phyloP scores from a whole-genome alignment of 1,140 invertebrate genomes.

The Aricia agestis region DNA sequence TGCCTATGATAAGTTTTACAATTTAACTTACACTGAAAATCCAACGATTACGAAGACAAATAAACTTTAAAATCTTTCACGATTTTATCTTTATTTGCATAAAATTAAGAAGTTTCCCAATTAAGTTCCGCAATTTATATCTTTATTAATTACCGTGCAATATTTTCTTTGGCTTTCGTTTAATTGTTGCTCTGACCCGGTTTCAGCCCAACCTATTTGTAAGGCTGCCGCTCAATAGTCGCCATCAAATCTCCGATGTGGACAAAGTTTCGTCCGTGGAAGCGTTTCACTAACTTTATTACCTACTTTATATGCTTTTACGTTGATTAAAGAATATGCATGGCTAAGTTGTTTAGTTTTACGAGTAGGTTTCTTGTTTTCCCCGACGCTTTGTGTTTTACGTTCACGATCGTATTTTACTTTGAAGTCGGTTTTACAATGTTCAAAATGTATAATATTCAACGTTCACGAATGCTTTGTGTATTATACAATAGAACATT shows the following conservation, averaged over 20 bases:
- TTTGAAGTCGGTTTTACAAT: background rate
- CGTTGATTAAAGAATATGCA: conserved; percentile 8
- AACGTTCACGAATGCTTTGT: background rate
- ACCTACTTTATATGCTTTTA: conserved; percentile 12
- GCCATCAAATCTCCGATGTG: conserved; percentile 11
- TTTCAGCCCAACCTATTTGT: conserved; percentile 3
- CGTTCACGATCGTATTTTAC: background rate
- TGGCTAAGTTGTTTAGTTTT: conserved; percentile 1
- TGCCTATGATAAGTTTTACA: too few species aligned
- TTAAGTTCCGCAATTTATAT: background rate
- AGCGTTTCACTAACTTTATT: conserved; percentile 7
- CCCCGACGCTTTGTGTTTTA: background rate
- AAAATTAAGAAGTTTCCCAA: background rate
- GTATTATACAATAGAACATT: background rate
- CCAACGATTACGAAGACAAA: too few species aligned
- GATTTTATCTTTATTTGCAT: background rate
- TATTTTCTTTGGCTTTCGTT: background rate
- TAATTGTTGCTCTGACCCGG: conserved; percentile 5
- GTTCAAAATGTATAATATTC: background rate
- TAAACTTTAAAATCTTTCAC: background rate
- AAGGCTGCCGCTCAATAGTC: conserved; percentile 2
- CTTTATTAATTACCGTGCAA: background rate
- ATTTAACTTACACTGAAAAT: too few species aligned
- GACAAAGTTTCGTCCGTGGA: conserved; percentile 10
- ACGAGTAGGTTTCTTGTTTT: background rate